Evolutionary conservation across 53 echinoderm and acorn worm species (phyloP), one percentile per base, ranked within the genome.

Genomic region (Actinopyga echinites): DNA sequence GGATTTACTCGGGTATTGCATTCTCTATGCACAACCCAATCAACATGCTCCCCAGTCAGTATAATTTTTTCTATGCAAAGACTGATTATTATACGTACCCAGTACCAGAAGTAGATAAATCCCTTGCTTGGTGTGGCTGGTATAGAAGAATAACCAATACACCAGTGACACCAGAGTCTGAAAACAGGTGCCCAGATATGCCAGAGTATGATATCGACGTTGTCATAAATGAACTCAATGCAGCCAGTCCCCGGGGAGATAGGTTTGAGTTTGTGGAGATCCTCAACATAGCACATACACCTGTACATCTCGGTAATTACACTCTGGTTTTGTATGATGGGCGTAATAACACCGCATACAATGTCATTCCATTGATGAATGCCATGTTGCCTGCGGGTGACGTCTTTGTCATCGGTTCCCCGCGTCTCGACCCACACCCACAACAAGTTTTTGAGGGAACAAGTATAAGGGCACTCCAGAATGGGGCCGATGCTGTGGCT

Each of bases 221-320:
- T 19, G 43, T 96, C 49, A 87, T 96, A 30, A 96, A 85, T 85
- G 96, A 96, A 79, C 40, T 96, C 28, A 96, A 96, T 88, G 90
- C 96, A 8, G 79, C 89, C 29, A 92, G 75, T 31, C 91, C 83
- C 56, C 61, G 88, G 30, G 63, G 84, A 22, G 95, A 95, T 74
- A 86, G 74, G 2, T 32, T 55, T 30, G 96, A 96, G 52, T 96
- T 84, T 65, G 84, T 96, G 62, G 96, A 96, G 84, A 75, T 96
- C 35, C 85, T 83, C 80, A 96, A 96, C 82, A 86, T 67, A 35
- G 96, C 77, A 34, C 64, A 49, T 32, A 19, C 56, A 12, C 56
- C 84, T 57, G 86, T 91, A 24, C 53, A 83, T 8, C 62, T 96
- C 59, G 86, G 82, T 63, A 85, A 93, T 63, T 93, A 93, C 36